A percentile compares a stretch with the other conserved stretches of the same genome.
These are phyloP conservation scores for Aythya baeri DNA, from an alignment of 2,113 vertebrate species.

Conservation along the genomic window DNA sequence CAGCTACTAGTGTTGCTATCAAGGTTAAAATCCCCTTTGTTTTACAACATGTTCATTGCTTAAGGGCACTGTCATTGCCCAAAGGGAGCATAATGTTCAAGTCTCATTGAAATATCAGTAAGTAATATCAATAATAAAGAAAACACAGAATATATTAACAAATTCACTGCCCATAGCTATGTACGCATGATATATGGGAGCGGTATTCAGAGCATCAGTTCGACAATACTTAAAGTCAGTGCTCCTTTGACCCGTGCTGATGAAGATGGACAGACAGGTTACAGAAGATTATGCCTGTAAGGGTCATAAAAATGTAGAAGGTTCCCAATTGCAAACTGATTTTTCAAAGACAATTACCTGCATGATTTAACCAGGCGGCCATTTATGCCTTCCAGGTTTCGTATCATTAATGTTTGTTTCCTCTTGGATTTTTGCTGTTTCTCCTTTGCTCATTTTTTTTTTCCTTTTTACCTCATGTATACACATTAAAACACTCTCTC, in stretches of 20 bases:
- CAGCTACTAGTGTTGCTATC: background rate
- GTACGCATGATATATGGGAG: background rate
- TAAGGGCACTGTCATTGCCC: background rate
- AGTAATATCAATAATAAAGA: constrained; percentile 21
- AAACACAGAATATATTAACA: constrained; percentile 53
- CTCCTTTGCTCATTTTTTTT: background rate
- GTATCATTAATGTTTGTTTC: constrained; percentile 25
- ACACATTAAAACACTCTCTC: constrained; percentile 36
- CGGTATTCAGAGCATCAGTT: constrained; percentile 17
- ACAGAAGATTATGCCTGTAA: constrained; percentile 50
- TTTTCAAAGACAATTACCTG: constrained; percentile 70
- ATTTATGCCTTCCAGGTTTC: constrained; percentile 50
- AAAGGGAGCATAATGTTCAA: constrained; percentile 3
- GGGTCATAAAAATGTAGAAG: constrained; percentile 58
- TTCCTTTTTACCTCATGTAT: background rate
- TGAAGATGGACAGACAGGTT: constrained; percentile 67
- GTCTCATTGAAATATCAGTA: background rate
- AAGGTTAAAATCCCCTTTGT: constrained; percentile 44
- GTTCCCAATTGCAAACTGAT: constrained; percentile 52
- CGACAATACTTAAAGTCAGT: constrained; percentile 50
- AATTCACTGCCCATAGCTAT: constrained; percentile 15
- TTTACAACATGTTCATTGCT: background rate
- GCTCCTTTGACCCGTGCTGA: constrained; percentile 57
- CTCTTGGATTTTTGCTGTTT: constrained; percentile 38
- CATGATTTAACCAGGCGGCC: constrained; percentile 52